These are phyloP conservation scores for Peromyscus aztecus DNA, from an alignment of 2,797 vertebrate genomes.

Conservation along the genomic window DNA sequence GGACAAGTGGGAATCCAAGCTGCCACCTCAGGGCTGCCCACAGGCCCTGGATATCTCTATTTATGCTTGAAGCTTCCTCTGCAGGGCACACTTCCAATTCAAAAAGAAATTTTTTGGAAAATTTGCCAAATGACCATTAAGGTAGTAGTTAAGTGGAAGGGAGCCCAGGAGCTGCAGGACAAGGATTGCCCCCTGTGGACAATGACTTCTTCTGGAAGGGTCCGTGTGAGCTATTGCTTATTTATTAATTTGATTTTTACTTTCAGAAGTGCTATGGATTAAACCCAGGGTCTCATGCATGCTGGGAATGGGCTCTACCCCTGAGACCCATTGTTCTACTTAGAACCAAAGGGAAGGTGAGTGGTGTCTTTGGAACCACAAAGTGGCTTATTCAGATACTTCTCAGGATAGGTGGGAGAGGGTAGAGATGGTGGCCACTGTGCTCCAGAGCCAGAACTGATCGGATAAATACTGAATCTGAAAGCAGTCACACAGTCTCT, in stretches of 20 bases:
- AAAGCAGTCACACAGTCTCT: too few relatives aligned
- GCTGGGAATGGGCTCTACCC: not conserved
- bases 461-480: not conserved
- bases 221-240: not conserved
- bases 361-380: not conserved
- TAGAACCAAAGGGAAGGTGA: not conserved
- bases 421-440: not conserved
- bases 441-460: not conserved
- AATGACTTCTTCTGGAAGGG: not conserved
- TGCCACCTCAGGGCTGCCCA: not conserved
- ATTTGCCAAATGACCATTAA: not conserved
- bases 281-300: not conserved
- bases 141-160: not conserved
- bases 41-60: not conserved
- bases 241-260: not conserved
- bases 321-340: not conserved
- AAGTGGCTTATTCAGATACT: not conserved
- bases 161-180: not conserved
- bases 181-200: not conserved
- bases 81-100: conserved; percentile 26
- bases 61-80: not conserved
- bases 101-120: not conserved
- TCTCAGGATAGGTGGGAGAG: not conserved
- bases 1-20: not conserved
- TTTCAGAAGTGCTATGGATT: not conserved